Base-by-base conservation (phyloP, 1,140 invertebrate species). In the Maniola jurtina region DNA sequence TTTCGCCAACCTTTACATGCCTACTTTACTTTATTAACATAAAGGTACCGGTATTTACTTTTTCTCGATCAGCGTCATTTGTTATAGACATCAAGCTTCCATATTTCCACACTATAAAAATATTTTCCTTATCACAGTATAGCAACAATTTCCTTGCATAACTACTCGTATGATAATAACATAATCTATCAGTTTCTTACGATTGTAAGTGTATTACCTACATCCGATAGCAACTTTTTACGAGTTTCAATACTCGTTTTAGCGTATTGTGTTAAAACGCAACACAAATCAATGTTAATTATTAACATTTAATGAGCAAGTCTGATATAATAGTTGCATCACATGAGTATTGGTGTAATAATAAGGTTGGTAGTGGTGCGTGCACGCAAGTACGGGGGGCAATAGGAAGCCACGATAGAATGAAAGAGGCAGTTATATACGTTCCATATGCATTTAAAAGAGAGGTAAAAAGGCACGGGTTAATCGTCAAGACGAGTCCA, bases 301-400 rank as follows among this genome's bases (percentile, higher is more conserved):
- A 66, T 68, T 68, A 50, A 64, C 54, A 52, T 34, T 58, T 66
- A 71, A 71, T 73, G 66, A 72, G 66, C 70, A 59, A 72, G 54
- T 64, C 71, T 81, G 79, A 75, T 73, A 81, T 81, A 80, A 80
- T 73, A 76, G 55, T 81, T 81, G 70, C 79, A 71, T 79, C 77
- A 81, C 68, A 65, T 61, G 15, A 59, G 54, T 71, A 68, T 76
- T 73, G 71, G 61, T 78, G 72, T 75, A 78, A 75, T 78, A 76
- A 73, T 68, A 76, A 78, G 76, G 74, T 76, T 78, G 71, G 71
- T 69, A 67, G 61, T 59, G 58, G 40, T 68, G 68, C 70, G 70
- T 70, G 70, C 66, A 68, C 68, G 66, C 67, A 68, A 66, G 58
- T 50, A 72, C 66, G 52, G 60, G 71, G 69, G 61, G 71, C 72